Evolutionary conservation across 2,888 invertebrate species (phyloP), one percentile per base, ranked within the genome.

Genomic region (Ophion slaviceki): DNA sequence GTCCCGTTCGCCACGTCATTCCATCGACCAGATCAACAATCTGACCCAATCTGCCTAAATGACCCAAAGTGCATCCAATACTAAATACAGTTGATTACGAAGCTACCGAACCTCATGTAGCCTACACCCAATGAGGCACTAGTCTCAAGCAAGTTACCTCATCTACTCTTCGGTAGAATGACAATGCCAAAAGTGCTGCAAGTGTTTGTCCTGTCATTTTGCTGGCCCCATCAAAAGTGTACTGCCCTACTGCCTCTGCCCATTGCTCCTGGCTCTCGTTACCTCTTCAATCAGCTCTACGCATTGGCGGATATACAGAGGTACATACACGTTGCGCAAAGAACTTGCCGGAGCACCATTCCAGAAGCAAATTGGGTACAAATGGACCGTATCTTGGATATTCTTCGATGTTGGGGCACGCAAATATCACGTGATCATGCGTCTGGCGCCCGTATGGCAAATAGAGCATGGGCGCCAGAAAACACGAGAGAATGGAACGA

Each of bases 1-100:
- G 80, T 83, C 80, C 80, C 80, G 80, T 70, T 86, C 83, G 77
- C 74, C 64, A 59, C 80, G 80, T 86, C 77, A 80, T 86, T 82
- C 83, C 47, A 66, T 80, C 76, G 76, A 47, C 57, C 71, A 64
- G 28, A 78, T 62, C 64, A 70, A 64, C 57, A 75, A 40, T 20
- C 17, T 57, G 11, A 70, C 17, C 11, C 61, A 47, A n/a, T 17
- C 36, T 10, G 59, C 24, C 24, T 53, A 14, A 14, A 53, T 14
- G 53, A 53, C 17, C 40, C 40, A 28, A 8, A 70, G 28, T 28
- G 53, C 28, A 28, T 4, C 3, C 28, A 14, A 2, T 36, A 20
- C 5, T 14, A 36, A 53, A 47, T 20, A 57, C 32, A 36, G 32
- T 57, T n/a, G n/a, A 7, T 32, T 53, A 6, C 17, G 17, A 28